Conservation (phyloP, 2,888 invertebrate species). For the Rhynchonema sp. region DNA sequence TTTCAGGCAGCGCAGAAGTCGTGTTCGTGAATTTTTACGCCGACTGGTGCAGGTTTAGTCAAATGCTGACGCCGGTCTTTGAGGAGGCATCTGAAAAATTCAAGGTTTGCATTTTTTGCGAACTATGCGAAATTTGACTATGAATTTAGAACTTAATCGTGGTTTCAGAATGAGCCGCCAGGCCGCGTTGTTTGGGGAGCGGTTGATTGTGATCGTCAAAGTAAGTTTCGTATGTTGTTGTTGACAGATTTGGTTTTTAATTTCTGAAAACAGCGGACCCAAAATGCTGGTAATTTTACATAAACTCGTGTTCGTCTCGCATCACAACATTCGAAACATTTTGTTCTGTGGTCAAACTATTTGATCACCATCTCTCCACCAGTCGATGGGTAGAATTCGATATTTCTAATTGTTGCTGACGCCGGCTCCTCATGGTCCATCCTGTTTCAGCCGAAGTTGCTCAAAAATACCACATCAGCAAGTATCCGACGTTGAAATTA, state of each 20-base stretch:
- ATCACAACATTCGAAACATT: too few relatives aligned
- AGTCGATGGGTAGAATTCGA: too few relatives aligned
- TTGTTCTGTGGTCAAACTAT: too few relatives aligned
- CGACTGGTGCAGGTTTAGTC: constrained; percentile 98
- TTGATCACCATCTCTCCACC: too few relatives aligned
- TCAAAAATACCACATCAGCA: constrained; percentile 76
- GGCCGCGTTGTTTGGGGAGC: constrained; percentile 80
- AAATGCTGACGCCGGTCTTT: constrained; percentile 82
- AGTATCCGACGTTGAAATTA: constrained; percentile 92
- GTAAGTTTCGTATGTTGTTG: constrained; percentile 34
- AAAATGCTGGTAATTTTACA: too few relatives aligned
- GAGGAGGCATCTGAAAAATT: constrained; percentile 82
- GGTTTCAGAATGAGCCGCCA: constrained; percentile 31
- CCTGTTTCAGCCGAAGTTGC: constrained; percentile 46
- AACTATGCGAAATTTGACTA: too few relatives aligned
- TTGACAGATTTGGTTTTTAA: too few relatives aligned
- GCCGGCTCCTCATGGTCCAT: too few relatives aligned
- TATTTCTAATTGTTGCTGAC: too few relatives aligned
- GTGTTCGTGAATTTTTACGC: constrained; percentile 98
- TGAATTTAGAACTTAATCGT: too few relatives aligned
- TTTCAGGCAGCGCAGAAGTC: constrained; percentile 50
- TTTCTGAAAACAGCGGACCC: too few relatives aligned
- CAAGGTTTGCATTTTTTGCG: background rate
- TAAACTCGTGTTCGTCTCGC: too few relatives aligned
- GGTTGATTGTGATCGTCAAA: constrained; percentile 87